These are phyloP conservation scores for Eurosta solidaginis DNA, from an alignment of 1,140 invertebrate species.

Conservation along the genomic window DNA sequence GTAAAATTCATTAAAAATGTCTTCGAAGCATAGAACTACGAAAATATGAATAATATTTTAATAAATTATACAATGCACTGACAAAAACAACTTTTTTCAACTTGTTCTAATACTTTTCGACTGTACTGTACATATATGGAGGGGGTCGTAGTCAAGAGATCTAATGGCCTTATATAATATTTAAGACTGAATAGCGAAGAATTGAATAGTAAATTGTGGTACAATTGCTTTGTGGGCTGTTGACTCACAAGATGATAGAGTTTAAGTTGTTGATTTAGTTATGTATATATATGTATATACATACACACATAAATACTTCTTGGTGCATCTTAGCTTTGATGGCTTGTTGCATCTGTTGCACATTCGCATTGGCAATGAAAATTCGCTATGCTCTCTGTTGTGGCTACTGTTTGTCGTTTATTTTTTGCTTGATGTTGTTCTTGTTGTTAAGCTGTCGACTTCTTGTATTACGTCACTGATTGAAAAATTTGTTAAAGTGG, in stretches of 20 bases:
- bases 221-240: not conserved
- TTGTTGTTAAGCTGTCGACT: not conserved
- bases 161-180: conserved; percentile 1
- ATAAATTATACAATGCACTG: no score
- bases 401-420: conserved; percentile 1
- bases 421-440: not conserved
- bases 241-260: not conserved
- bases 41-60: no score
- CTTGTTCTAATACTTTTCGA: no score
- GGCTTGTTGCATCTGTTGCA: not conserved
- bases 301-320: not conserved
- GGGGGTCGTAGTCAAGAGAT: no score
- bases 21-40: no score
- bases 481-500: not conserved
- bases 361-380: not conserved
- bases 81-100: no score
- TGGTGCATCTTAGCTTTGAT: not conserved
- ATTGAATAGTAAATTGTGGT: not conserved
- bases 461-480: not conserved
- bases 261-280: not conserved
- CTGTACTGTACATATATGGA: no score
- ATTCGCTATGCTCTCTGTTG: not conserved
- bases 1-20: no score
- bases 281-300: not conserved
- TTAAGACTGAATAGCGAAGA: not conserved